Evolutionary conservation across 2,888 invertebrate species (phyloP).

Genomic region (Microplitis manilae): DNA sequence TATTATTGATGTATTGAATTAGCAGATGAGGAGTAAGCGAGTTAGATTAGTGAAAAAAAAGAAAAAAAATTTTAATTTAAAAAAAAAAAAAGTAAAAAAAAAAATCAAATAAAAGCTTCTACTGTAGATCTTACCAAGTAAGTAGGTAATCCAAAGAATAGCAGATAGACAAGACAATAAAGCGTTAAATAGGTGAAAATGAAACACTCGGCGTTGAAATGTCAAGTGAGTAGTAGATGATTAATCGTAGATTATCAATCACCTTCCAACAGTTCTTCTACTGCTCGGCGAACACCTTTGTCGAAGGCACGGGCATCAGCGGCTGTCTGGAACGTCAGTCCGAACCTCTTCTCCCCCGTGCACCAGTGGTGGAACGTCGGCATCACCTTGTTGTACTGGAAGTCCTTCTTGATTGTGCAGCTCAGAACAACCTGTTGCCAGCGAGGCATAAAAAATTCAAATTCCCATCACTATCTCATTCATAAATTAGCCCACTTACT

Average conservation of each 20-base stretch:
- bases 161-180: conserved; percentile 46
- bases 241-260: conserved; percentile 1
- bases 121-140: conserved; percentile 47
- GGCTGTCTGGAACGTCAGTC: conserved; percentile 95
- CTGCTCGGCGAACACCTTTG: conserved; percentile 89
- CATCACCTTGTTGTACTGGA: conserved; percentile 97
- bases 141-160: conserved; percentile 44
- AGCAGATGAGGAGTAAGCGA: neutral
- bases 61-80: conserved; percentile 2
- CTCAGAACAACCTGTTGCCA: conserved; percentile 86
- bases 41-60: conserved; percentile 10
- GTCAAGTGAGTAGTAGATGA: conserved; percentile 6
- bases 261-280: conserved; percentile 94
- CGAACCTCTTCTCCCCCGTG: conserved; percentile 95
- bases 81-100: conserved; percentile 7
- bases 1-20: conserved; percentile 12
- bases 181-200: conserved; percentile 34
- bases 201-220: conserved; percentile 17
- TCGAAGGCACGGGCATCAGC: conserved; percentile 96
- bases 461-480: neutral
- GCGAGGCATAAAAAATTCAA: conserved; percentile 1
- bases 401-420: conserved; percentile 95
- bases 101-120: conserved; percentile 5
- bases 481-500: too few species aligned
- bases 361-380: conserved; percentile 99